Percentiles rank a stretch among this genome's conserved stretches.
Evolutionary conservation across 2,888 invertebrate species (phyloP).

Genomic region (Xestia sexstrigata): DNA sequence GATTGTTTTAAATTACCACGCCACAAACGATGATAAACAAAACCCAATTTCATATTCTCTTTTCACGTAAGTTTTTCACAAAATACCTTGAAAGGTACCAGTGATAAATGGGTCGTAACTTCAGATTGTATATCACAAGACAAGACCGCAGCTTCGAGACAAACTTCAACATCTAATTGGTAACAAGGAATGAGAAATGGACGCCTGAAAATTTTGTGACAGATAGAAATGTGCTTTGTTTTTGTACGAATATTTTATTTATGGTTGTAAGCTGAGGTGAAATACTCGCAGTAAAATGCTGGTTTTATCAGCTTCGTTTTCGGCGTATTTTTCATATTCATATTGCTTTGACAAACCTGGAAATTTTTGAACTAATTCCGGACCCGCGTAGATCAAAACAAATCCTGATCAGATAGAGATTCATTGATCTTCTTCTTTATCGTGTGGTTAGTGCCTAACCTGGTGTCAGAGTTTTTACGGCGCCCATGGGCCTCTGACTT

Average conservation of each 20-base stretch:
- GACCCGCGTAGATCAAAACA: neutral
- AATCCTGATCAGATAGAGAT: neutral
- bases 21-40: conserved; percentile 1
- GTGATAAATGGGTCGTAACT: conserved; percentile 61
- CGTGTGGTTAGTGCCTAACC: no score
- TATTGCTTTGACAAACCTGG: neutral
- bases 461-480: no score
- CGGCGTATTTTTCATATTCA: no score
- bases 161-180: conserved; percentile 65
- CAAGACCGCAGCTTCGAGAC: conserved; percentile 56
- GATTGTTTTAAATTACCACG: neutral
- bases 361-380: neutral
- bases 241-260: conserved; percentile 27
- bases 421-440: neutral
- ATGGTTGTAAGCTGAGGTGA: neutral
- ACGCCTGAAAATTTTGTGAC: conserved; percentile 50
- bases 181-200: conserved; percentile 65
- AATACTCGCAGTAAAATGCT: neutral
- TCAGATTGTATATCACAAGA: conserved; percentile 62
- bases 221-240: conserved; percentile 53
- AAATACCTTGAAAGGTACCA: conserved; percentile 39
- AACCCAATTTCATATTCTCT: neutral
- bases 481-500: no score
- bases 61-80: conserved; percentile 16
- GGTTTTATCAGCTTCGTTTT: neutral